A percentile compares a stretch with the other conserved stretches of the same genome.
Conservation (phyloP, 2,113 vertebrate species). For the Calcarius ornatus region DNA sequence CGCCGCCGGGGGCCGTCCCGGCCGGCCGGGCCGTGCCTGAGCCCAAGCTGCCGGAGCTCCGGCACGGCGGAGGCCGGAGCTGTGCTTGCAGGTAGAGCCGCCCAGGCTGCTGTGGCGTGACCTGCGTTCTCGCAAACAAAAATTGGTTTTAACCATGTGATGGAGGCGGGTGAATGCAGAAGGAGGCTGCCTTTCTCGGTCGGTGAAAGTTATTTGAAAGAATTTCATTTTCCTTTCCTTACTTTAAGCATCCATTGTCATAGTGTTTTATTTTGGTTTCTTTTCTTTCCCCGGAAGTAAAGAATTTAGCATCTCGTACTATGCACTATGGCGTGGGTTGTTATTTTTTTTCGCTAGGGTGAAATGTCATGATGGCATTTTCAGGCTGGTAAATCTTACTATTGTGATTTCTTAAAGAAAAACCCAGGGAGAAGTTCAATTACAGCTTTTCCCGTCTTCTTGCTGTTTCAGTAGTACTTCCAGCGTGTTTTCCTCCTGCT, state of each 20-base stretch:
- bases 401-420: neutral
- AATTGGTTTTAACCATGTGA: rapidly evolving
- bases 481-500: neutral
- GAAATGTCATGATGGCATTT: neutral
- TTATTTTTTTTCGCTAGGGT: neutral
- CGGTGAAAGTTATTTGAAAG: neutral
- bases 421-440: neutral
- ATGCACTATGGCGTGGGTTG: rapidly evolving
- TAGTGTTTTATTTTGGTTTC: neutral
- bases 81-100: neutral
- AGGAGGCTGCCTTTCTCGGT: neutral
- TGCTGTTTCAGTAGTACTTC: neutral
- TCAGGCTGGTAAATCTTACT: neutral
- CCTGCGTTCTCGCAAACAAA: neutral
- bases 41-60: rapidly evolving
- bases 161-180: neutral
- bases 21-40: rapidly evolving
- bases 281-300: neutral
- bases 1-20: neutral
- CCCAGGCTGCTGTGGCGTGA: neutral
- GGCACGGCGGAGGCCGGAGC: rapidly evolving
- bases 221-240: rapidly evolving
- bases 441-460: neutral
- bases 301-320: neutral
- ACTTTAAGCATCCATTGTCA: rapidly evolving